Evolutionary conservation across 1,140 invertebrate species (phyloP), one percentile per base, ranked within the genome.

Genomic region (Papilio helenus): DNA sequence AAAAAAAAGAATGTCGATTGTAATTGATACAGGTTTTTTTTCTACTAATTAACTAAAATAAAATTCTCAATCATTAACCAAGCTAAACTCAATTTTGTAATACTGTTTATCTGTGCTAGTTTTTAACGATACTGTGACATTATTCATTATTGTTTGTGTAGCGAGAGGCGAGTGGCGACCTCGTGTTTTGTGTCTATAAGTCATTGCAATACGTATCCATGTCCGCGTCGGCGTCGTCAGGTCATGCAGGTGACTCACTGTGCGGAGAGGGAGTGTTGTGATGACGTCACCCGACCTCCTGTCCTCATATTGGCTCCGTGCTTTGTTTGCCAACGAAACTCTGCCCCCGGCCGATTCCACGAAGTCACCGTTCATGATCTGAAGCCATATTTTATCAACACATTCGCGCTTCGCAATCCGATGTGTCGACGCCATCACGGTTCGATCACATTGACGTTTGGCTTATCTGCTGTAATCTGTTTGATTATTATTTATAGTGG

Each of bases 251-350:
- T 85, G 86, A 88, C 72, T 88, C 87, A 88, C 77, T 49, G 68
- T 26, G 34, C 51, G 26, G 76, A 61, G 76, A 42, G 51, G 76
- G 76, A 77, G 78, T 81, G 80, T 83, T 83, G 80, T 81, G 78
- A 78, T 90, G 86, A 92, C 87, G 90, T 90, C 88, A 90, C 29
- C 68, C 73, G 79, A 79, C 81, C 79, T 80, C 79, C 65, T 82
- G 79, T 68, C 77, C 82, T 79, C 77, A 81, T 80, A 83, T 81
- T 82, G 83, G 79, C 76, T 81, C 80, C 77, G 82, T 81, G 82
- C 76, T 81, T 79, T 83, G 81, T 85, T 83, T 83, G 80, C 79
- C 71, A 83, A 81, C 44, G 74, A 84, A 65, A 83, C 79, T 79
- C 81, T 79, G 79, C 80, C 84, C 80, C 65, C 81, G 39, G 23